Percentiles rank a stretch among this genome's conserved stretches.
phyloP scores from a whole-genome alignment of 37 sponge, comb jelly and placozoan species.

The Beroe ovata region DNA sequence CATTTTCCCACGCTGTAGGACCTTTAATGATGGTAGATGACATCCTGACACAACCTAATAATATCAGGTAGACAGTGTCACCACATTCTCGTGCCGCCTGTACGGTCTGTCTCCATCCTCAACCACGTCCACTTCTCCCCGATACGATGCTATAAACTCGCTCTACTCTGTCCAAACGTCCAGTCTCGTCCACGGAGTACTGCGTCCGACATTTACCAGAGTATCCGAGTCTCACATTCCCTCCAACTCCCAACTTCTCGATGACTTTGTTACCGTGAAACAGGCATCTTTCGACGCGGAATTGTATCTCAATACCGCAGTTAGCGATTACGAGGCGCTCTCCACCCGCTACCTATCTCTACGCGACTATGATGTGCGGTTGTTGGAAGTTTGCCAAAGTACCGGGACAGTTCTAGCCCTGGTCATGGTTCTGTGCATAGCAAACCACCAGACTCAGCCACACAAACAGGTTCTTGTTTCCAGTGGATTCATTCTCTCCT shows the following conservation, averaged over 20 bases:
- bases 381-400: slow-evolving; percentile 27
- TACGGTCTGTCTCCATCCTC: neutral
- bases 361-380: slow-evolving; percentile 38
- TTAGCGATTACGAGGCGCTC: neutral
- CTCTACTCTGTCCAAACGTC: slow-evolving; percentile 14
- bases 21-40: no score
- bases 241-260: neutral
- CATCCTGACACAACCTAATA: no score
- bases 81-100: slow-evolving; percentile 44
- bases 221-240: neutral
- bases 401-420: neutral
- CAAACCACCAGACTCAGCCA: slow-evolving; percentile 48
- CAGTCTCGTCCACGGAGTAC: slow-evolving; percentile 14
- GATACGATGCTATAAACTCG: slow-evolving; percentile 51
- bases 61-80: slow-evolving; percentile 46
- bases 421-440: slow-evolving; percentile 56
- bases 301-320: slow-evolving; percentile 37
- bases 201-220: slow-evolving; percentile 21
- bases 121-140: neutral
- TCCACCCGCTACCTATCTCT: slow-evolving; percentile 23
- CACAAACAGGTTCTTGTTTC: slow-evolving; percentile 60
- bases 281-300: slow-evolving; percentile 62
- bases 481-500: slow-evolving; percentile 59
- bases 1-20: no score
- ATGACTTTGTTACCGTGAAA: slow-evolving; percentile 51